Conservation (phyloP, 2,113 vertebrate species). For the Chunga burmeisteri region DNA sequence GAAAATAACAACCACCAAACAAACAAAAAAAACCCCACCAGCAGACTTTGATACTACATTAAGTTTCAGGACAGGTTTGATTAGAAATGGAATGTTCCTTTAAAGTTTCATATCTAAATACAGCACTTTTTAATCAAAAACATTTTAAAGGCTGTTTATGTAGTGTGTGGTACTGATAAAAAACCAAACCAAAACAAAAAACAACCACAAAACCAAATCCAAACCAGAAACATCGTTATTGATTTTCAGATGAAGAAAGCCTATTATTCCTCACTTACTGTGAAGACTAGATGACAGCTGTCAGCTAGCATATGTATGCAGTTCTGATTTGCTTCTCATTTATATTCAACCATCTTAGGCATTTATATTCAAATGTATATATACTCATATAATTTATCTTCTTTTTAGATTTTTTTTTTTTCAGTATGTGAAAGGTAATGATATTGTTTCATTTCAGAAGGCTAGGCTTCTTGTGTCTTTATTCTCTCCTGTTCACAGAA, state of each 20-base stretch:
- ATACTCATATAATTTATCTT: neutral
- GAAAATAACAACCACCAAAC: neutral
- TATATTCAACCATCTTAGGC: neutral
- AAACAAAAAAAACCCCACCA: neutral
- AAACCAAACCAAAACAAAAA: neutral
- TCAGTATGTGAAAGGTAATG: neutral
- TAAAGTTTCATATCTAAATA: neutral
- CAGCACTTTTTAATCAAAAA: neutral
- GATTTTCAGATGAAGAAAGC: constrained; percentile 39
- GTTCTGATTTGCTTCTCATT: neutral
- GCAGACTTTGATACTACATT: neutral
- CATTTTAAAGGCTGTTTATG: constrained; percentile 27
- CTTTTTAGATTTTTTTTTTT: neutral
- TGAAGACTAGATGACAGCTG: neutral
- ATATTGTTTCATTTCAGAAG: neutral
- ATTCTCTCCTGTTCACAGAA: neutral
- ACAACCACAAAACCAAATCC: neutral
- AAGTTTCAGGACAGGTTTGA: neutral
- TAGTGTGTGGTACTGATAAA: neutral
- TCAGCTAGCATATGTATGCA: neutral
- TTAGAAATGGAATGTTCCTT: neutral
- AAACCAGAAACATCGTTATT: neutral
- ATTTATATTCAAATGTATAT: neutral
- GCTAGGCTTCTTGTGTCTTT: neutral
- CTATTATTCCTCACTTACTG: neutral